These are phyloP conservation scores for Sciaenops ocellatus DNA, from an alignment of 2,797 vertebrate genomes.

Conservation along the genomic window DNA sequence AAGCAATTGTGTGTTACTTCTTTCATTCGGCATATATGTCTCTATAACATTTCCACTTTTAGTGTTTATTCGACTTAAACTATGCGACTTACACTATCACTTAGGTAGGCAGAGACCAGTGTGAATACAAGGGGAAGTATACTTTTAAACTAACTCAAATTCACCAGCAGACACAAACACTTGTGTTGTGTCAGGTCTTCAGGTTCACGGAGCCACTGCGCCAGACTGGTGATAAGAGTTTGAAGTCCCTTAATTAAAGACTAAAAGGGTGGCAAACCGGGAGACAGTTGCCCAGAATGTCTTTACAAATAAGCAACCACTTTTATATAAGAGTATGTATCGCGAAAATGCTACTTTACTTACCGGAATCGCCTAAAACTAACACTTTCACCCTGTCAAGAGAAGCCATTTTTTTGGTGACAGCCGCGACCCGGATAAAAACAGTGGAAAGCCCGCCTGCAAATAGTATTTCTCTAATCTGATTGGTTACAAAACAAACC, in stretches of 20 bases:
- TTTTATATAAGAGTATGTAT: background rate
- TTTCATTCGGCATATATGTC: background rate
- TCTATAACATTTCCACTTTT: background rate
- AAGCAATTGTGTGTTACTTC: background rate
- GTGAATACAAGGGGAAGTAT: background rate
- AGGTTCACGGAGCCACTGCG: conserved; percentile 3
- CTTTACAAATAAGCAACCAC: background rate
- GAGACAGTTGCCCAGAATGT: rapidly evolving
- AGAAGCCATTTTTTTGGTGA: conserved; percentile 86
- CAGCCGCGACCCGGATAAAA: conserved; percentile 59
- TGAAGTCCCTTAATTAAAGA: background rate
- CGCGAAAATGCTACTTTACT: conserved; percentile 20
- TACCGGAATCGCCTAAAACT: conserved; percentile 97
- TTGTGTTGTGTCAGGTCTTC: background rate
- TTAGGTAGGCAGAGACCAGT: background rate
- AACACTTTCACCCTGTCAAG: conserved; percentile 96
- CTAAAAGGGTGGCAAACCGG: background rate
- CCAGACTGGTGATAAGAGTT: background rate
- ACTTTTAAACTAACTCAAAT: background rate
- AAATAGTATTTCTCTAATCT: rapidly evolving
- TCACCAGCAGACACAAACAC: background rate
- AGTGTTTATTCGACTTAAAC: background rate
- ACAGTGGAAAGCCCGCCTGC: conserved; percentile 23
- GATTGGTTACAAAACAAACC: conserved; percentile 46
- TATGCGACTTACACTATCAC: background rate